Conservation (phyloP, 2,113 vertebrate species). For the Cyprinodon brontotheroides region DNA sequence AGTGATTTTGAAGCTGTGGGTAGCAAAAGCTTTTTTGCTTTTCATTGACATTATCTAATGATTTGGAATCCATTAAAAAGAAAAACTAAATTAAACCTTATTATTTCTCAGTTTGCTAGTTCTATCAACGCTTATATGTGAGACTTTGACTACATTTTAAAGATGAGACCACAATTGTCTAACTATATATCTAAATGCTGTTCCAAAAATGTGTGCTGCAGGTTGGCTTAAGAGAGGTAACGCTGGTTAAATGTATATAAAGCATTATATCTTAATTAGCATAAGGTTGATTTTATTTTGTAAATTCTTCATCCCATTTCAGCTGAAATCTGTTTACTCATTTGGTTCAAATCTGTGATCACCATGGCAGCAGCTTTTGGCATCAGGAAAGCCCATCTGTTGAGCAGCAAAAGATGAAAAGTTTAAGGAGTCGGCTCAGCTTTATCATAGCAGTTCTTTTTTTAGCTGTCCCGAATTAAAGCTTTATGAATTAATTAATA, state of each 20-base stretch:
- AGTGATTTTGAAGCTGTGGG: too few species aligned
- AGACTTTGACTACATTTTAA: too few species aligned
- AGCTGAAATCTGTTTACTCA: constrained; percentile 7
- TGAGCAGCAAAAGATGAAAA: not conserved
- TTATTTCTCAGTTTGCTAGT: too few species aligned
- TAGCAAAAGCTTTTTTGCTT: too few species aligned
- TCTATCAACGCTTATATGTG: too few species aligned
- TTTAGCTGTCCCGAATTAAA: not conserved
- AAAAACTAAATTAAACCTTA: too few species aligned
- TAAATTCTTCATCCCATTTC: not conserved
- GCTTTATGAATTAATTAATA: not conserved
- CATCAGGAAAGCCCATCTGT: constrained; percentile 26
- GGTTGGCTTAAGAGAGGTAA: not conserved
- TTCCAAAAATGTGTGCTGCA: not conserved
- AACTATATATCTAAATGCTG: not conserved
- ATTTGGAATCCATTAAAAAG: too few species aligned
- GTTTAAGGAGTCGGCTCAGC: not conserved
- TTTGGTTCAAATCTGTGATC: constrained; percentile 18
- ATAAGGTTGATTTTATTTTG: not conserved
- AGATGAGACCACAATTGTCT: not conserved
- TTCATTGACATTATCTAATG: too few species aligned
- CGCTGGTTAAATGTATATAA: not conserved
- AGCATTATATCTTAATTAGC: not conserved
- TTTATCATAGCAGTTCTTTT: not conserved
- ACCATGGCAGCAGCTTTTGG: constrained; percentile 19